A percentile compares a stretch with the other conserved stretches of the same genome.
Evolutionary conservation across 2,113 vertebrate species (phyloP).

Genomic region (Cyanocitta stelleri): DNA sequence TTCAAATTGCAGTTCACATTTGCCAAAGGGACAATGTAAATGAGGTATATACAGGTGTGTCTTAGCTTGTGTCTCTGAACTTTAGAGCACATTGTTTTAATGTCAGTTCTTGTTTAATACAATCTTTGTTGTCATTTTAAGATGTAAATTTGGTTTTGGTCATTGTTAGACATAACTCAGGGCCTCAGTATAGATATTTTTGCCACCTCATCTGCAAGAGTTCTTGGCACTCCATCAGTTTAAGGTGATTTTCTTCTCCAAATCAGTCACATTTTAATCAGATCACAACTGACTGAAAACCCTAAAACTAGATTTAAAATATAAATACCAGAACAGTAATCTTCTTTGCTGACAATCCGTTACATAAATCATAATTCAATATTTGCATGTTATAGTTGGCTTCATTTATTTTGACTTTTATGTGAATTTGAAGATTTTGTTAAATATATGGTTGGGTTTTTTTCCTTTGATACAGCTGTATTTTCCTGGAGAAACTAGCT

Average conservation of each 20-base stretch:
- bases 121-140: not conserved
- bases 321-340: slow-evolving; percentile 45
- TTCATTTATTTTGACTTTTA: slow-evolving; percentile 1
- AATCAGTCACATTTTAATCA: slow-evolving; percentile 54
- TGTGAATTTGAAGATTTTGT: not conserved
- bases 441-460: not conserved
- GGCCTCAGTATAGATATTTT: not conserved
- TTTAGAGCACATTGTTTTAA: not conserved
- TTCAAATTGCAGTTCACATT: not conserved
- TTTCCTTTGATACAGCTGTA: not conserved
- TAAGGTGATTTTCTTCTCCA: slow-evolving; percentile 34
- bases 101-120: not conserved
- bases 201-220: not conserved
- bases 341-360: slow-evolving; percentile 6
- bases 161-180: not conserved
- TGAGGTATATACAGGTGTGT: not conserved
- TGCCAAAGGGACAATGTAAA: not conserved
- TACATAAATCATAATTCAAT: slow-evolving; percentile 31
- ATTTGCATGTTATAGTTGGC: slow-evolving; percentile 38
- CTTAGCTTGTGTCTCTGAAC: not conserved
- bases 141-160: not conserved
- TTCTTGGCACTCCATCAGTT: not conserved
- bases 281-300: slow-evolving; percentile 40
- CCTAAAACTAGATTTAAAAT: slow-evolving; percentile 39
- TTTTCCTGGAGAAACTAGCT: not conserved